These are phyloP conservation scores for Danaus plexippus DNA, from an alignment of 1,140 invertebrate genomes.

Conservation along the genomic window DNA sequence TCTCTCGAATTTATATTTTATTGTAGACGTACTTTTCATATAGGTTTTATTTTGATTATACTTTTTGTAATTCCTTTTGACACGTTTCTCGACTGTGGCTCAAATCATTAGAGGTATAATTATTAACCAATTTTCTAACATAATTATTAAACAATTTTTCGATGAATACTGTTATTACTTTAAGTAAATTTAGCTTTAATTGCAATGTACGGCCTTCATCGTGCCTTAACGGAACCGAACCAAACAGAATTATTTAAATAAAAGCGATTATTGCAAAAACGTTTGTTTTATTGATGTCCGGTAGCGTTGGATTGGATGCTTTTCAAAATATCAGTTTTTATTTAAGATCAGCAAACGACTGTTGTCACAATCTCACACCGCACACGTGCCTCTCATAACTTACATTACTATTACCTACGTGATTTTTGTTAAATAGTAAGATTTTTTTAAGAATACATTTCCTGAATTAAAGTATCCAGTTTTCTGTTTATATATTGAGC, in stretches of 20 bases:
- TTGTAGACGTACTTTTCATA: neutral
- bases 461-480: no score
- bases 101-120: no score
- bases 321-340: no score
- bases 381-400: no score
- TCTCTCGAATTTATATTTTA: conserved; percentile 18
- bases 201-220: conserved; percentile 51
- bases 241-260: conserved; percentile 43
- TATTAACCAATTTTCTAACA: no score
- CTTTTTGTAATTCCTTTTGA: conserved; percentile 5
- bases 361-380: no score
- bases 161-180: conserved; percentile 16
- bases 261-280: conserved; percentile 13
- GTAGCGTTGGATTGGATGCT: conserved; percentile 2
- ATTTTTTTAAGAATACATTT: no score
- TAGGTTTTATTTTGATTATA: conserved; percentile 7
- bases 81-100: no score
- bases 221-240: conserved; percentile 66
- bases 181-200: conserved; percentile 56
- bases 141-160: conserved; percentile 6
- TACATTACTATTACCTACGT: no score
- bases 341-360: no score
- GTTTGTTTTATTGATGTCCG: conserved; percentile 20
- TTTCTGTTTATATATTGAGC: no score
- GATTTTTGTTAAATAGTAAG: no score